Conservation (phyloP, 1,140 invertebrate species). For the Chrysomallon squamiferum region DNA sequence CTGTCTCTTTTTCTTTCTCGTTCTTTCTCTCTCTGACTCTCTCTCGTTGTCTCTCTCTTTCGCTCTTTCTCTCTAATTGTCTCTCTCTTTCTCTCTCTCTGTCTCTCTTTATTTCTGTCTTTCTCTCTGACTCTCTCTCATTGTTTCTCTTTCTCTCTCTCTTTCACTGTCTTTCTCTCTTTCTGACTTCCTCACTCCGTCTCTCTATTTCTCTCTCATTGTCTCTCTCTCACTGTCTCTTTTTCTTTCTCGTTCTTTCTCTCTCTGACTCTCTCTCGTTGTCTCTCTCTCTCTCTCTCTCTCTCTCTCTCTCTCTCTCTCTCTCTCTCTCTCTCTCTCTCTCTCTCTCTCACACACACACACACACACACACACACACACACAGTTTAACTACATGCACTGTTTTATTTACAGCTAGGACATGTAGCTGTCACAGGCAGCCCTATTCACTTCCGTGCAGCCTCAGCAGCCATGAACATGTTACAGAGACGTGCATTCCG, state of each 20-base stretch:
- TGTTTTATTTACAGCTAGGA: background rate
- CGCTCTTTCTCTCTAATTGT: slow-evolving; percentile 20
- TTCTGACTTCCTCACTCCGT: slow-evolving; percentile 2
- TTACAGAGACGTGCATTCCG: background rate
- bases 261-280: slow-evolving; percentile 21
- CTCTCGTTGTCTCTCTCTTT: slow-evolving; percentile 20
- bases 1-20: slow-evolving; percentile 1
- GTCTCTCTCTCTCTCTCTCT: slow-evolving; percentile 21
- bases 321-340: slow-evolving; percentile 15
- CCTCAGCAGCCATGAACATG: background rate
- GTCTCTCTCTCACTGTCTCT: slow-evolving; percentile 10
- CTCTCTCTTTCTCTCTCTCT: background rate
- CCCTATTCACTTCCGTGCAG: background rate
- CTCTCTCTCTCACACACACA: slow-evolving; percentile 11
- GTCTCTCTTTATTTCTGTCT: too few species aligned
- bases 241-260: slow-evolving; percentile 6
- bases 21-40: slow-evolving; percentile 18
- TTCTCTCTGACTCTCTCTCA: too few species aligned
- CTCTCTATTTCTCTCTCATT: slow-evolving; percentile 10
- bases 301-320: slow-evolving; percentile 22
- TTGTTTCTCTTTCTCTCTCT: background rate
- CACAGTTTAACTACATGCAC: too few species aligned
- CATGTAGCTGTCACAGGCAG: background rate
- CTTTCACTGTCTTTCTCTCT: slow-evolving; percentile 5
- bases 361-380: background rate